Base-by-base conservation (phyloP, 2,888 invertebrate genomes). In the Seira ritae region DNA sequence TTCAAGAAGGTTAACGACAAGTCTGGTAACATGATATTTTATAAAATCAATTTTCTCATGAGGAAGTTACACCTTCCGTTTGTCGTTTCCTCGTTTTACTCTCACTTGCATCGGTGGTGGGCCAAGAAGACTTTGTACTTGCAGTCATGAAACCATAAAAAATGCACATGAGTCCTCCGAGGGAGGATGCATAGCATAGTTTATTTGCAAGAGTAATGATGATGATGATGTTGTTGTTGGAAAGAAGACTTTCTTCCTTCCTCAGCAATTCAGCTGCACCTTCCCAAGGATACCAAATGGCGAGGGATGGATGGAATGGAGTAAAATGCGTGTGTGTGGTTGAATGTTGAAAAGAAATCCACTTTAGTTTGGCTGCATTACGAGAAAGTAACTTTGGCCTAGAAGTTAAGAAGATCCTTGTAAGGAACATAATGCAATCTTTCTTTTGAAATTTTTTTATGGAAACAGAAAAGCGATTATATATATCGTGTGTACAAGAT, bases 41-140 rank as follows among this genome's bases (percentile, higher is more conserved):
- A 84, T 80, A 80, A 84, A 84, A 84, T 84, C 84, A 80, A 84
- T 84, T 80, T 80, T 80, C 80, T 80, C 73, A 73, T 78, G 82
- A 80, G 80, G 73, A 84, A 84, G 72, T 84, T 84, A 80, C 80
- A 84, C 84, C 84, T 84, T 84, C 84, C 84, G 80, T 84, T 80
- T 73, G 77, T 69, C 80, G 75, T 80, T 80, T 80, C 50, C 80
- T 75, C 69, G 60, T 70, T 70, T 70, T 50, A 72, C 79, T 75
- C 19, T 20, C 12, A 65, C 17, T 73, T 20, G 19, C 65, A 22
- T 6, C 62, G 23, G 23, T 23, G n/a, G 19, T 22, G 65, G 20
- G 19, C 65, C 22, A 19, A 19, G 65, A 65, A 19, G n/a, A 24
- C 42, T 12, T 42, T 12, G 50, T 50, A 50, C 31, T 31, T 31